Evolutionary conservation across 2,797 vertebrate genomes (phyloP).

Genomic region (Acrocephalus scirpaceus): DNA sequence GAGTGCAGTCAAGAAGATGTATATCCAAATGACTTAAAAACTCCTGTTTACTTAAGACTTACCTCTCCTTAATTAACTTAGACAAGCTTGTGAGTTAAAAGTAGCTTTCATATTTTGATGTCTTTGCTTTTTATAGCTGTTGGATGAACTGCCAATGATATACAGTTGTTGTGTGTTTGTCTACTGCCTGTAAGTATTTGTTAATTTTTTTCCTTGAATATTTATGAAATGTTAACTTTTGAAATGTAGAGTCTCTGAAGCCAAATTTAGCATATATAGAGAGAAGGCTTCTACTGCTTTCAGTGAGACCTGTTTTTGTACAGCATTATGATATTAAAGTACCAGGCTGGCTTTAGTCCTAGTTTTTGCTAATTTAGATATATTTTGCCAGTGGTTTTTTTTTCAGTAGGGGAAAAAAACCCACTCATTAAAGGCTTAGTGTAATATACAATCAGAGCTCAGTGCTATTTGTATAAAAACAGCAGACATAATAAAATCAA

Average conservation of each 20-base stretch:
- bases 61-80: neutral
- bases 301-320: neutral
- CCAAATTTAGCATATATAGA: neutral
- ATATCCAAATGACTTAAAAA: neutral
- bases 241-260: neutral
- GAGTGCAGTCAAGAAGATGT: neutral
- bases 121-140: conserved; percentile 82
- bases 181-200: conserved; percentile 95
- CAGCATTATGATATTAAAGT: neutral
- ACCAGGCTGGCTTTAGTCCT: neutral
- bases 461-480: neutral
- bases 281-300: neutral
- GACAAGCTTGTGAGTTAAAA: neutral
- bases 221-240: neutral
- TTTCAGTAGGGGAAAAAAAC: neutral
- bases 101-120: conserved; percentile 27
- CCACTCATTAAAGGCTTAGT: neutral
- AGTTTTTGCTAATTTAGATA: neutral
- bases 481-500: neutral
- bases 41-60: neutral
- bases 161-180: conserved; percentile 97
- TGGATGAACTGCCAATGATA: conserved; percentile 99
- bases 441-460: neutral
- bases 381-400: neutral
- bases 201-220: neutral